Evolutionary conservation across 2,888 invertebrate species (phyloP).

Genomic region (Pilophorus perplexus): DNA sequence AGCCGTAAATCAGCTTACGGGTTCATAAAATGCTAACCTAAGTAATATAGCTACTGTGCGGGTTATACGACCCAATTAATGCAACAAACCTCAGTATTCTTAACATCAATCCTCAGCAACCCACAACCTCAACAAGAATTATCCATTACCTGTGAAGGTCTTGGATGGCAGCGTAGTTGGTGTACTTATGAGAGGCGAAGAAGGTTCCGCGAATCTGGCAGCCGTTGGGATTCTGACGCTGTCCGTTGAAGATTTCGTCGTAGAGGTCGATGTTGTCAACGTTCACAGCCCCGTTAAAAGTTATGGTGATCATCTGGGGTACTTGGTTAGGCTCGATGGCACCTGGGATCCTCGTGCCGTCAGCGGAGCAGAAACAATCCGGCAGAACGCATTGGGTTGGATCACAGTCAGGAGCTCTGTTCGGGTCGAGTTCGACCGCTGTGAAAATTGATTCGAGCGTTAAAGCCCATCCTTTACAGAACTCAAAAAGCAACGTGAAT

Average conservation of each 20-base stretch:
- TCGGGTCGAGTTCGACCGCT: constrained; percentile 88
- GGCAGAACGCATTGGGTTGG: constrained; percentile 83
- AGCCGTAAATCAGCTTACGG: too few species aligned
- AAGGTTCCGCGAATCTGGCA: constrained; percentile 86
- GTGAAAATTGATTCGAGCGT: constrained; percentile 51
- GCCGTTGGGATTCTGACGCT: constrained; percentile 82
- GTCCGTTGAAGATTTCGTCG: constrained; percentile 83
- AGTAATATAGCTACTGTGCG: too few species aligned
- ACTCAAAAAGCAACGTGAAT: neutral
- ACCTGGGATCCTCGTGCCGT: constrained; percentile 85
- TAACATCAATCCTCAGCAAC: too few species aligned
- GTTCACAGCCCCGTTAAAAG: constrained; percentile 89
- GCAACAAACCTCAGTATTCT: too few species aligned
- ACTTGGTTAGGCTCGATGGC: constrained; percentile 72
- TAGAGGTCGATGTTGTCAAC: constrained; percentile 90
- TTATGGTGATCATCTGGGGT: constrained; percentile 90
- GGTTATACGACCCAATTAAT: too few species aligned
- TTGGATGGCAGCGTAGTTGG: constrained; percentile 85
- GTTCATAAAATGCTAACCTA: neutral
- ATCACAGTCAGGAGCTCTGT: constrained; percentile 88
- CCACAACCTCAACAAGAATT: neutral
- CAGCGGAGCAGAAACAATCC: constrained; percentile 90
- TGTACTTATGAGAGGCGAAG: constrained; percentile 90
- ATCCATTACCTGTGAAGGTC: constrained; percentile 67
- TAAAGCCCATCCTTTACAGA: neutral